Conservation (phyloP, 2,113 vertebrate species). For the Plecturocebus donacophilus region DNA sequence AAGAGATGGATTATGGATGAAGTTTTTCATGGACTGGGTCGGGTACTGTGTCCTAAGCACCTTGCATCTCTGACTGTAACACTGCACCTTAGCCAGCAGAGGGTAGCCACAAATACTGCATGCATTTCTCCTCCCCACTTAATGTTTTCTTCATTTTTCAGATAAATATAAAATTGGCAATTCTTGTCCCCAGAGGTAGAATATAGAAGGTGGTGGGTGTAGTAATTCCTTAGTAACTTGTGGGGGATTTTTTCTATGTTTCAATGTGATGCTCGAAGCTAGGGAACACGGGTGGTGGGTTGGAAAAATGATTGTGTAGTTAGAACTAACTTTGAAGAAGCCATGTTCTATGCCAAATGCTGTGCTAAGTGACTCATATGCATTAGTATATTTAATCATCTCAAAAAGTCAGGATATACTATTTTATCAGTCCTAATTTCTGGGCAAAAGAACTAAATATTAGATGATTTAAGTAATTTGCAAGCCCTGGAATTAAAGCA, state of each 20-base stretch:
- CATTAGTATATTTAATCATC: background rate
- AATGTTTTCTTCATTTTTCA: background rate
- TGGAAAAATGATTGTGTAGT: background rate
- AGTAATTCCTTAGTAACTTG: background rate
- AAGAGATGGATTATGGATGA: background rate
- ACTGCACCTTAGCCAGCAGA: background rate
- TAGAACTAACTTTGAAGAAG: background rate
- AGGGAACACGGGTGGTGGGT: background rate
- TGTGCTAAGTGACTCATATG: background rate
- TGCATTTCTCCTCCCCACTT: background rate
- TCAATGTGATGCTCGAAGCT: background rate
- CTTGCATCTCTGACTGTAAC: background rate
- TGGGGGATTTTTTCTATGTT: background rate
- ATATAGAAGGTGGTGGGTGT: background rate
- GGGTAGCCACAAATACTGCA: background rate
- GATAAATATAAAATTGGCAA: background rate
- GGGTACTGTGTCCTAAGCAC: too few species aligned
- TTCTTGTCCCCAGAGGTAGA: conserved; percentile 16
- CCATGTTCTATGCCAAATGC: background rate
- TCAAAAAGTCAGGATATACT: background rate
- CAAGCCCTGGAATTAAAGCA: background rate
- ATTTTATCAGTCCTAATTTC: background rate
- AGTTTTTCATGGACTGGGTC: background rate
- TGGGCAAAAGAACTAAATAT: background rate
- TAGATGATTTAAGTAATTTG: background rate